Evolutionary conservation across 2,888 invertebrate genomes (phyloP), one percentile per base, ranked within the genome.

Genomic region (Drosophila buzzatii): DNA sequence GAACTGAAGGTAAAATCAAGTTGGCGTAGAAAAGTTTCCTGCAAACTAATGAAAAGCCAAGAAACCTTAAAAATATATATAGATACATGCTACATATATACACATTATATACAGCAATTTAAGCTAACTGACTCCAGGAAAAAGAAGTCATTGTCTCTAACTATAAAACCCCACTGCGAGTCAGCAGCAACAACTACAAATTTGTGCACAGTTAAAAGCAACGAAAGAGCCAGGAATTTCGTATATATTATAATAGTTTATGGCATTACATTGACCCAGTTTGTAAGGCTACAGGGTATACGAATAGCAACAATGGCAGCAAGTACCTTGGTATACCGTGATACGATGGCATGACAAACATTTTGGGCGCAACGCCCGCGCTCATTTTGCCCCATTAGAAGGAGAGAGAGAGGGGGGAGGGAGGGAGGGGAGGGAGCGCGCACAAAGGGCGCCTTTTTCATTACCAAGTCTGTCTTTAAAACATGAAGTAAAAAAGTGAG

Each of bases 331-430:
- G 66, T 44, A 53, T 70, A 79, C 83, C 81, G 68, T 66, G 67
- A 60, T 70, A 70, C 81, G 71, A 42, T 61, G 77, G 80, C 79
- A 86, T 79, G 73, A 71, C 86, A 90, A 82, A 68, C 63, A 80
- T 88, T 90, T 77, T 77, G 90, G 86, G 90, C 90, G 85, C 76
- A 77, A 70, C 89, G 81, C 90, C 90, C 83, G 72, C 76, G 64
- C 49, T 14, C 12, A 18, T n/a, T 23, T 39, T 37, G 23, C 23
- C 70, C 80, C 73, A 66, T 84, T 84, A 27, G 73, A 73, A 7
- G 12, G 12, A 7, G 51, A 18, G 51, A 12, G 20, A 9, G 31
- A 5, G 49, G 31, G 33, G 27, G 33, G 27, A 10, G 3, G 16
- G 3, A 14, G 7, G 31, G 1, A 3, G 2, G 33, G 7, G 14